Percentiles rank a stretch among this genome's conserved stretches.
phyloP scores from a whole-genome alignment of 2,113 vertebrate species.

The Dicentrarchus labrax region DNA sequence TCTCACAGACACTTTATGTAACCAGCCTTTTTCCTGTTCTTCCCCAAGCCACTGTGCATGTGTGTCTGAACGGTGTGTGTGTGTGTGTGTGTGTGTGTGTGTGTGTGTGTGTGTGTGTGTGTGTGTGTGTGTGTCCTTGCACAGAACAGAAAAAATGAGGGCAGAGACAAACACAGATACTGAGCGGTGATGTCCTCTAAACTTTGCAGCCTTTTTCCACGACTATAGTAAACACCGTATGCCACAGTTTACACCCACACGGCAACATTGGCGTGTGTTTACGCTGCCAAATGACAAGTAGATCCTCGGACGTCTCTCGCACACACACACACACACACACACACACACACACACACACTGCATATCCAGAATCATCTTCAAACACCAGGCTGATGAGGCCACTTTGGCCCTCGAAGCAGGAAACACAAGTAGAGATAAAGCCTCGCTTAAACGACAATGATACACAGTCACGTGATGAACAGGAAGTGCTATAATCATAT shows the following conservation, averaged over 20 bases:
- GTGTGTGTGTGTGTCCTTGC: constrained; percentile 2
- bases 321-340: not conserved
- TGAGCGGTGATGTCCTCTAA: not conserved
- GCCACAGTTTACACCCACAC: constrained; percentile 52
- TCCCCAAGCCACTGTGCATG: not conserved
- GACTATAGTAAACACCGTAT: constrained; percentile 47
- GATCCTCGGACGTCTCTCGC: not conserved
- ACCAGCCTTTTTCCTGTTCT: constrained; percentile 47
- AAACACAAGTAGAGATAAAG: constrained; percentile 64
- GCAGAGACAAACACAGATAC: constrained; percentile 2
- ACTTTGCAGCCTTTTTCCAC: constrained; percentile 26
- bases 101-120: constrained; percentile 8
- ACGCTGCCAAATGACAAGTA: constrained; percentile 10
- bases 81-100: constrained; percentile 4
- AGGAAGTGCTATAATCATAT: constrained; percentile 69
- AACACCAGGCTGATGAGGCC: constrained; percentile 7
- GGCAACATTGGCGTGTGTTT: constrained; percentile 7
- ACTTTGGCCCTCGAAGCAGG: constrained; percentile 39
- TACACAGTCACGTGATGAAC: constrained; percentile 39
- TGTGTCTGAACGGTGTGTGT: constrained; percentile 5
- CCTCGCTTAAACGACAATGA: constrained; percentile 24
- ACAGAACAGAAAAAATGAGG: constrained; percentile 4
- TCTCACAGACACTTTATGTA: constrained; percentile 50
- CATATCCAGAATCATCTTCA: not conserved
- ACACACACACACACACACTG: not conserved